Conservation (phyloP, 2,797 vertebrate species). For the Trichosurus vulpecula region DNA sequence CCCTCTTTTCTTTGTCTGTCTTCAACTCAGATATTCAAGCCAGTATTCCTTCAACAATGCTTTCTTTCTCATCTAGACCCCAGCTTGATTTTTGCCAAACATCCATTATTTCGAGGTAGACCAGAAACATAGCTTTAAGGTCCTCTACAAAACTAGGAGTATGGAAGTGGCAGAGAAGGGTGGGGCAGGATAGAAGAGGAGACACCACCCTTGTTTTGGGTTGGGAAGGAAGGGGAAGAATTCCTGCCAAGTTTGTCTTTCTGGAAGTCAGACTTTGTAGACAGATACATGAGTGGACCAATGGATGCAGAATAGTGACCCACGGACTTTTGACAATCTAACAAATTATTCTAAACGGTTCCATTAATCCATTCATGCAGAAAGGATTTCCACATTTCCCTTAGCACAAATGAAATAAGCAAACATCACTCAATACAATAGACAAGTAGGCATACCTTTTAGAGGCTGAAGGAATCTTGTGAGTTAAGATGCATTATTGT, state of each 20-base stretch:
- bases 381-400: background rate
- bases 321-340: background rate
- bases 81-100: background rate
- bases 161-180: background rate
- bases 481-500: background rate
- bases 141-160: background rate
- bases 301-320: background rate
- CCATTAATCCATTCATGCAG: background rate
- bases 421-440: background rate
- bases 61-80: background rate
- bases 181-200: background rate
- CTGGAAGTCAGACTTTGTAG: background rate
- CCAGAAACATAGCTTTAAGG: background rate
- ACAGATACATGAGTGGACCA: background rate
- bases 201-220: background rate
- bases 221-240: background rate
- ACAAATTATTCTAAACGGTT: background rate
- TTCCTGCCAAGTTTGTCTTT: background rate
- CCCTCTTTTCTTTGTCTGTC: slow-evolving; percentile 34
- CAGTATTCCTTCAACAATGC: background rate
- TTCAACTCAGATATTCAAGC: slow-evolving; percentile 11
- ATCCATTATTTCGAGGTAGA: background rate
- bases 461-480: background rate
- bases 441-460: background rate
- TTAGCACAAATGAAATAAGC: background rate